Conservation (phyloP, 2,888 invertebrate species). For the Hyposoter didymator region DNA sequence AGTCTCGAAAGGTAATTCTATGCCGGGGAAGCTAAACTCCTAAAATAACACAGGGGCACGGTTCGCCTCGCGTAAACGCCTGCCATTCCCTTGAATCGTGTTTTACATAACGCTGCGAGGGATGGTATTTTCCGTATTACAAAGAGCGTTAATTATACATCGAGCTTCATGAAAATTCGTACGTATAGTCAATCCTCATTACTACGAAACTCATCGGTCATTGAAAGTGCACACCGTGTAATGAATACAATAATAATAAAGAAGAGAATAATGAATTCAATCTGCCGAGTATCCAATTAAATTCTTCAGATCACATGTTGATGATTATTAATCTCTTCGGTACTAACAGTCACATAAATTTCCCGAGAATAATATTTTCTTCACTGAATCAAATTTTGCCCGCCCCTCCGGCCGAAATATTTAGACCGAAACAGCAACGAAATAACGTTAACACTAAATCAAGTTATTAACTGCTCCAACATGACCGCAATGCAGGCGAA, state of each 20-base stretch:
- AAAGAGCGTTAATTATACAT: slow-evolving; percentile 21
- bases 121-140: not conserved
- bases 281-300: not conserved
- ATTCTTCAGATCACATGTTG: not conserved
- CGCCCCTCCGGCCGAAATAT: too few species aligned
- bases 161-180: slow-evolving; percentile 2
- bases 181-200: not conserved
- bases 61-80: too few species aligned
- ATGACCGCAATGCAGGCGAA: too few species aligned
- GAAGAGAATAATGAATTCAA: not conserved
- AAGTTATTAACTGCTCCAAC: too few species aligned
- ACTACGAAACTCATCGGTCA: not conserved
- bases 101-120: not conserved
- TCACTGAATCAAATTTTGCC: too few species aligned
- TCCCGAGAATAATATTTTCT: not conserved
- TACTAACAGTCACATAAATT: not conserved
- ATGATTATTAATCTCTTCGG: not conserved
- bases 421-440: too few species aligned
- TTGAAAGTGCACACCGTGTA: not conserved
- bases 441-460: too few species aligned
- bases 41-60: not conserved
- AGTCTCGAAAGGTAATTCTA: not conserved
- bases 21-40: not conserved
- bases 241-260: not conserved
- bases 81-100: not conserved